Base-by-base conservation (phyloP, 2,888 invertebrate species). In the Autographa gamma region DNA sequence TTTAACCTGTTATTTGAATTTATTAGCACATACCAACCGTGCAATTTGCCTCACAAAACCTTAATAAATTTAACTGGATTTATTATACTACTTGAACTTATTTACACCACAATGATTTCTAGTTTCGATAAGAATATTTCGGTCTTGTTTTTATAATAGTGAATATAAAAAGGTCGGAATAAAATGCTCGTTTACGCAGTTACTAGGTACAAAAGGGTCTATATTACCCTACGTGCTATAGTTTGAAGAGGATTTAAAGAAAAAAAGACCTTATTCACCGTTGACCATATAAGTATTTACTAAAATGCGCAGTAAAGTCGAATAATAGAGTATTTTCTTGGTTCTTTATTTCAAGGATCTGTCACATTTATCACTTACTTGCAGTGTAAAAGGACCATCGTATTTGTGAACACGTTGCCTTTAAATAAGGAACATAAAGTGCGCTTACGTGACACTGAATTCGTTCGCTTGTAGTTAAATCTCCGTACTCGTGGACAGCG, bases 1-100 rank as follows among this genome's bases (percentile, higher is more conserved):
- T 84, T 72, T 76, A 87, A 89, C 89, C 88, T 82, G 89, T 89
- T 88, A 78, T 77, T 73, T 67, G 61, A 82, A 81, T 81, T 68
- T 69, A 73, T 75, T 74, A 76, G 70, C 74, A 74, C 74, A 52
- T 64, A 75, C 56, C 58, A 38, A 66, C 76, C 65, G 58, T 80
- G 77, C 73, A 81, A 83, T 84, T 83, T 78, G 73, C 73, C 74
- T 76, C 60, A 81, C 76, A 76, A 74, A 78, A 72, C 67, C 16
- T 59, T 67, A 63, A 56, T 63, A 71, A 77, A 76, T 69, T 66
- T 58, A 68, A 70, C 76, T 61, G 61, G 63, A 75, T 78, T 79
- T 80, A 77, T 71, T 68, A 69, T 74, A 66, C 61, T 38, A 48
- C n/a, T 48, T 48, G 65, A 38, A 66, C 59, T 61, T 60, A 77